phyloP scores from a whole-genome alignment of 1,140 invertebrate genomes.

The Eulimnadia texana region DNA sequence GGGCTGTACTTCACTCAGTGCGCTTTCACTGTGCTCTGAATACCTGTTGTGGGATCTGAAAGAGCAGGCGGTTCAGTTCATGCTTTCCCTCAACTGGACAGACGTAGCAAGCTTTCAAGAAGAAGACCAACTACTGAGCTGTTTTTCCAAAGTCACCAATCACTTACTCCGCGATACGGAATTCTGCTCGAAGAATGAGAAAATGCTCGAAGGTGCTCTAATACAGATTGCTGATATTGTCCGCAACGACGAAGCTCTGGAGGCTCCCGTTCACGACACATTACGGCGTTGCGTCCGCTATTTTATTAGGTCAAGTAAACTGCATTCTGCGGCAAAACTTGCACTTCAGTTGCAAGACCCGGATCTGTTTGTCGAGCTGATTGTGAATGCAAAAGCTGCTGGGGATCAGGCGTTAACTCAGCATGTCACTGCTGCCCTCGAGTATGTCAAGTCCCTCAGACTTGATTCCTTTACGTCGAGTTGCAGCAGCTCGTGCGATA shows the following conservation, averaged over 20 bases:
- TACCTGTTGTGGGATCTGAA: neutral
- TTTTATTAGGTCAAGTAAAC: neutral
- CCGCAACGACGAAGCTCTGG: neutral
- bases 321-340: neutral
- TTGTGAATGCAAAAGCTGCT: neutral
- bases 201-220: neutral
- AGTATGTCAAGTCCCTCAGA: neutral
- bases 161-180: neutral
- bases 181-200: neutral
- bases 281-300: neutral
- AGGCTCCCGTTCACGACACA: neutral
- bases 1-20: neutral
- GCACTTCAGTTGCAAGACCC: neutral
- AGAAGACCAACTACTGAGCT: constrained; percentile 4
- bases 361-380: constrained; percentile 3
- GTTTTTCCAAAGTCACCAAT: constrained; percentile 2
- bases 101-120: constrained; percentile 1
- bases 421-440: neutral
- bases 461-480: neutral
- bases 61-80: neutral
- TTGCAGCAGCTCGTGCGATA: constrained; percentile 5
- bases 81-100: constrained; percentile 5
- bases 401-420: neutral
- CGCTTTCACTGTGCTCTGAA: constrained; percentile 1
- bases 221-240: neutral